Evolutionary conservation across 2,113 vertebrate species (phyloP), one percentile per base, ranked within the genome.

Genomic region (Tychaedon coryphoeus): DNA sequence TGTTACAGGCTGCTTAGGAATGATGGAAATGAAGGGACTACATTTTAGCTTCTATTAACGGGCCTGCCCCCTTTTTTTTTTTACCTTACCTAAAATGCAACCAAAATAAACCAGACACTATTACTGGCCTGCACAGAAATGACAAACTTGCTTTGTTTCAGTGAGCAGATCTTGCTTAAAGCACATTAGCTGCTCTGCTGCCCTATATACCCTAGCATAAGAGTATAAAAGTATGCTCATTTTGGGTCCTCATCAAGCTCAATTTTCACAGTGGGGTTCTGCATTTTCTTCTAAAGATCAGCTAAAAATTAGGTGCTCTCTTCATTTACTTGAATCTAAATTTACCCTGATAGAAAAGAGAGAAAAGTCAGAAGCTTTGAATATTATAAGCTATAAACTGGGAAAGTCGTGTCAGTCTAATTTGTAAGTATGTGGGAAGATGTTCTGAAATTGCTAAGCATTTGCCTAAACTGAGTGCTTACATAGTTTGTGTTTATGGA

Each of bases 1-100:
- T 85, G 85, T 88, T 96, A 75, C 43, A 82, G 76, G 40, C 81
- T 90, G 53, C 43, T 69, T 60, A 87, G 71, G 90, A 92, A 85
- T 85, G 78, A 86, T 70, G 74, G 66, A 93, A 48, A 86, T 25
- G 47, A 81, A 95, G 50, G 45, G 77, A 60, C 56, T 83, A 40
- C 78, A 87, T 96, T 95, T 88, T 62, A 80, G 4, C 26, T 20
- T 70, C 23, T 92, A n/a, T 73, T 88, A 90, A 71, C 43, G 34
- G 51, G 4, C 26, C 42, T 38, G 67, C 50, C 42, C 8, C 78
- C 90, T 42, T 45, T 40, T 40, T 40, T 64, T 56, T 75, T 58
- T 5, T 29, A 47, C 66, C 69, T 43, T 60, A 50, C 33, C 43
- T 71, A 80, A 94, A 69, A 73, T 10, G 9, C 34, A 70, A 71